Evolutionary conservation across 2,113 vertebrate species (phyloP).

Genomic region (Actenoides hombroni): DNA sequence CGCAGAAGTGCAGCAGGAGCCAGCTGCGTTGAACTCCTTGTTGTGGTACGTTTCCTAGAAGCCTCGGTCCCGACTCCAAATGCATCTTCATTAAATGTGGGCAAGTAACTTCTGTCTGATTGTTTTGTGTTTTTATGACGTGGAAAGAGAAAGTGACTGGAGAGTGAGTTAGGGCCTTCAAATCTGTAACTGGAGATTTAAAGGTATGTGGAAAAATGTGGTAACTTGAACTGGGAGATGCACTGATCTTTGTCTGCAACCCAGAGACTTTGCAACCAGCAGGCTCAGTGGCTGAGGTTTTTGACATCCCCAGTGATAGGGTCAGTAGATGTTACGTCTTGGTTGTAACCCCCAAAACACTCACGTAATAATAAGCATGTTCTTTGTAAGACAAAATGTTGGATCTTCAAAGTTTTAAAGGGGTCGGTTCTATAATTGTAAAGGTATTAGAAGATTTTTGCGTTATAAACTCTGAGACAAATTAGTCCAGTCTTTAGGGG

Average conservation of each 20-base stretch:
- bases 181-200: not conserved
- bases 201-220: not conserved
- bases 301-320: not conserved
- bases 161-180: not conserved
- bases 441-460: not conserved
- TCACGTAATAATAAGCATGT: not conserved
- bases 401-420: not conserved
- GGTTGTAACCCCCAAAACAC: not conserved
- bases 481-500: not conserved
- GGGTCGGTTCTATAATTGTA: not conserved
- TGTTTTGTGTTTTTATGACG: accelerated
- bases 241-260: not conserved
- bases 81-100: not conserved
- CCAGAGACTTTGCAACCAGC: not conserved
- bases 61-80: not conserved
- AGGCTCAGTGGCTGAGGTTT: not conserved
- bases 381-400: not conserved
- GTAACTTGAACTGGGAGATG: not conserved
- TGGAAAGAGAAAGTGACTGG: not conserved
- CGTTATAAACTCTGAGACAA: not conserved
- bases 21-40: not conserved
- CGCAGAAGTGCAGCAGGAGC: not conserved
- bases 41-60: not conserved
- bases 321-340: not conserved
- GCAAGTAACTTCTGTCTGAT: not conserved